phyloP scores from a whole-genome alignment of 2,113 vertebrate genomes.

The Burhinus bistriatus region DNA sequence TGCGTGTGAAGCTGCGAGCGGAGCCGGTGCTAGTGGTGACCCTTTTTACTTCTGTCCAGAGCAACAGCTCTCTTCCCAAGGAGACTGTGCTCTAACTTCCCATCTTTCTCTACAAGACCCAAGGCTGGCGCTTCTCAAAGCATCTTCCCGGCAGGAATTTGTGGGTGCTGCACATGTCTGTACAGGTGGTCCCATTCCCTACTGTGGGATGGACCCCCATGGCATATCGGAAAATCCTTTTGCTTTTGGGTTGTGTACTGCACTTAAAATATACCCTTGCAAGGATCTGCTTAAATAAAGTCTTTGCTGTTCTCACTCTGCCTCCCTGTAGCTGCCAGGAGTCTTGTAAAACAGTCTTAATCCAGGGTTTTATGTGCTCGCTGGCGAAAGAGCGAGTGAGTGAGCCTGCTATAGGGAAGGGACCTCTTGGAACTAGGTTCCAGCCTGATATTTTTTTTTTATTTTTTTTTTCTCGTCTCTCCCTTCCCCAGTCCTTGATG shows the following conservation, averaged over 20 bases:
- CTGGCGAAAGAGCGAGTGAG: neutral
- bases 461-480: neutral
- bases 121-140: neutral
- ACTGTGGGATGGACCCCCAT: fast-evolving
- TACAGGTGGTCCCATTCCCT: neutral
- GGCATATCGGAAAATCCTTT: neutral
- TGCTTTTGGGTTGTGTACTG: too few relatives aligned
- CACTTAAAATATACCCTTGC: neutral
- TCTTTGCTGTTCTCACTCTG: neutral
- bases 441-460: neutral
- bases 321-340: neutral
- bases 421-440: neutral
- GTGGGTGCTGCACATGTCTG: fast-evolving
- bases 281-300: neutral
- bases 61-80: neutral
- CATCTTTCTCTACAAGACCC: neutral
- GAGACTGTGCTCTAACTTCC: neutral
- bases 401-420: neutral
- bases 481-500: neutral
- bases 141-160: neutral
- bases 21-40: neutral
- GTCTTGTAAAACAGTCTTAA: neutral
- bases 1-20: neutral
- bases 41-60: neutral
- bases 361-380: neutral